phyloP scores from a whole-genome alignment of 2,797 vertebrate genomes.

The Alauda arvensis region DNA sequence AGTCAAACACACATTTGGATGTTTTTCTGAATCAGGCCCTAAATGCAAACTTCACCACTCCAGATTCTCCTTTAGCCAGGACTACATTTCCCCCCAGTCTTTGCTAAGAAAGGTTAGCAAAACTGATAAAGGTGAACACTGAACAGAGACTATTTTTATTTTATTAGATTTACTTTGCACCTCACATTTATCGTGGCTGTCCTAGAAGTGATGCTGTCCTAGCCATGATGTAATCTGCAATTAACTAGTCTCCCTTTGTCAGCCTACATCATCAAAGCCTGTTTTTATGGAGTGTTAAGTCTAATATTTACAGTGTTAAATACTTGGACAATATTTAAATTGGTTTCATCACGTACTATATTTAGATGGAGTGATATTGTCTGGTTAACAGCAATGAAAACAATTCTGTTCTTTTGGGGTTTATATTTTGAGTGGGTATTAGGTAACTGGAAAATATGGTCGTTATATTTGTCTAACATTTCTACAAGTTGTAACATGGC shows the following conservation, averaged over 20 bases:
- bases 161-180: slow-evolving; percentile 58
- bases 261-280: slow-evolving; percentile 63
- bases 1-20: not conserved
- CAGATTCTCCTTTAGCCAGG: not conserved
- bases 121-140: slow-evolving; percentile 45
- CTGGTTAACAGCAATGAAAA: slow-evolving; percentile 65
- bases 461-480: slow-evolving; percentile 66
- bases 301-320: slow-evolving; percentile 67
- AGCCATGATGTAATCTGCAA: slow-evolving; percentile 67
- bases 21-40: not conserved
- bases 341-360: slow-evolving; percentile 65
- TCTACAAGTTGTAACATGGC: slow-evolving; percentile 61
- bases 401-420: slow-evolving; percentile 55
- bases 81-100: not conserved
- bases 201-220: slow-evolving; percentile 49
- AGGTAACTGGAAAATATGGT: slow-evolving; percentile 67
- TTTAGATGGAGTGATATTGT: slow-evolving; percentile 63
- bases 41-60: not conserved
- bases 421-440: slow-evolving; percentile 59
- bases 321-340: slow-evolving; percentile 66
- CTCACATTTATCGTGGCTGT: slow-evolving; percentile 49
- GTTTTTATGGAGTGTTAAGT: slow-evolving; percentile 63
- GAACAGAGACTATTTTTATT: slow-evolving; percentile 33
- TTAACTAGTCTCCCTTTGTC: slow-evolving; percentile 67
- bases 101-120: slow-evolving; percentile 22